A percentile compares a stretch with the other conserved stretches of the same genome.
These are phyloP conservation scores for Tipula helvola DNA, from an alignment of 2,888 invertebrate genomes.

Conservation along the genomic window DNA sequence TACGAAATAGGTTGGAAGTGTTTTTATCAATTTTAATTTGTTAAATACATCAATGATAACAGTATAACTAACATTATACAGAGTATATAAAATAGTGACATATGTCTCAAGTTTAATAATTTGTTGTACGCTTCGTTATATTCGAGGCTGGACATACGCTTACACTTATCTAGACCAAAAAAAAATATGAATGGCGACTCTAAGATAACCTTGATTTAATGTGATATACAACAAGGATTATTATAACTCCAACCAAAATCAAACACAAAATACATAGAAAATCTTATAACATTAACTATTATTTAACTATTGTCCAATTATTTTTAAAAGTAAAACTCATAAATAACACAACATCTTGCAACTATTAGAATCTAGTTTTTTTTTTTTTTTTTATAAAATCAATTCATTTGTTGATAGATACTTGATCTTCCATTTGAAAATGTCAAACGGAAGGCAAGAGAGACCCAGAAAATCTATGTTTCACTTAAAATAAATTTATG, in stretches of 20 bases:
- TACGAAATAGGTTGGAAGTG: not conserved
- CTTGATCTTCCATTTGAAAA: not conserved
- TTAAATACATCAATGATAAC: not conserved
- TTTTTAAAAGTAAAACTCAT: not conserved
- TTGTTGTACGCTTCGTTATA: too few relatives aligned
- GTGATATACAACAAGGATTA: too few relatives aligned
- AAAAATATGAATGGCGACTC: too few relatives aligned
- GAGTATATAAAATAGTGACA: too few relatives aligned
- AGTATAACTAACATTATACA: too few relatives aligned
- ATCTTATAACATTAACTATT: not conserved
- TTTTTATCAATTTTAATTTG: not conserved
- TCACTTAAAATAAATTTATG: not conserved
- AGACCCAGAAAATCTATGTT: not conserved
- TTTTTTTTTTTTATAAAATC: not conserved
- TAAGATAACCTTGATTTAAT: too few relatives aligned
- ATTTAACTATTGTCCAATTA: not conserved
- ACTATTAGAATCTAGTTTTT: not conserved
- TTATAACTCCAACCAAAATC: too few relatives aligned
- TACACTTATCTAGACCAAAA: too few relatives aligned
- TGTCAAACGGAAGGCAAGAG: not conserved
- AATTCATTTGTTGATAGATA: not conserved
- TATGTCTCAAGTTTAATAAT: too few relatives aligned
- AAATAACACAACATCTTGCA: not conserved
- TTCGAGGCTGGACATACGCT: too few relatives aligned
- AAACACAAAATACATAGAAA: too few relatives aligned